A percentile compares a stretch with the other conserved stretches of the same genome.
These are phyloP conservation scores for Synergus umbraculus DNA, from an alignment of 2,888 invertebrate genomes.

Conservation along the genomic window DNA sequence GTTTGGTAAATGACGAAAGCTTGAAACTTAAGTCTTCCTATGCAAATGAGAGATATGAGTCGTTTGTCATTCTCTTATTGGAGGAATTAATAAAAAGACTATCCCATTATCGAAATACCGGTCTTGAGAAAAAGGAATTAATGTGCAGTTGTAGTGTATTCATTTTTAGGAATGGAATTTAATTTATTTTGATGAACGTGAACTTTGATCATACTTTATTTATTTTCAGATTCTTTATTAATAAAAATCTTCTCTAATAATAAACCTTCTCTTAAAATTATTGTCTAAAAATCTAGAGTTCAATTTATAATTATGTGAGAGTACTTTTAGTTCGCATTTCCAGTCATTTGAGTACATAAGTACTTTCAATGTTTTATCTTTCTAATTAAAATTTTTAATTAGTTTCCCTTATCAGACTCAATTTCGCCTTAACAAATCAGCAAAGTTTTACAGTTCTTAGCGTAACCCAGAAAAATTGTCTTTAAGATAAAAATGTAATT, in stretches of 20 bases:
- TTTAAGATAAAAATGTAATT: slow-evolving; percentile 29
- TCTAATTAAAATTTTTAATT: slow-evolving; percentile 25
- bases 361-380: neutral
- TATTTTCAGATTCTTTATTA: neutral
- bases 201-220: neutral
- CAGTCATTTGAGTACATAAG: slow-evolving; percentile 19
- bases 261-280: neutral
- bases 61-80: slow-evolving; percentile 37
- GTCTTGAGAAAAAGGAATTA: slow-evolving; percentile 11
- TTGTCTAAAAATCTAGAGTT: neutral
- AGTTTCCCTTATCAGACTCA: slow-evolving; percentile 12
- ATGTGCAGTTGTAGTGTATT: neutral
- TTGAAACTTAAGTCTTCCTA: slow-evolving; percentile 1
- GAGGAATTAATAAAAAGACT: slow-evolving; percentile 5
- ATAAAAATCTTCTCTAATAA: neutral
- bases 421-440: slow-evolving; percentile 26
- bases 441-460: neutral
- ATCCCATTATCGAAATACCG: slow-evolving; percentile 13
- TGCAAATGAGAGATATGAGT: slow-evolving; percentile 37
- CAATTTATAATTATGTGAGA: neutral
- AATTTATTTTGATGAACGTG: slow-evolving; percentile 13
- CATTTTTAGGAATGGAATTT: neutral
- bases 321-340: neutral
- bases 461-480: slow-evolving; percentile 24
- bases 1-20: slow-evolving; percentile 21